Base-by-base conservation (phyloP, 37 sponge, comb jelly and placozoan genomes). In the Halichondria panicea region DNA sequence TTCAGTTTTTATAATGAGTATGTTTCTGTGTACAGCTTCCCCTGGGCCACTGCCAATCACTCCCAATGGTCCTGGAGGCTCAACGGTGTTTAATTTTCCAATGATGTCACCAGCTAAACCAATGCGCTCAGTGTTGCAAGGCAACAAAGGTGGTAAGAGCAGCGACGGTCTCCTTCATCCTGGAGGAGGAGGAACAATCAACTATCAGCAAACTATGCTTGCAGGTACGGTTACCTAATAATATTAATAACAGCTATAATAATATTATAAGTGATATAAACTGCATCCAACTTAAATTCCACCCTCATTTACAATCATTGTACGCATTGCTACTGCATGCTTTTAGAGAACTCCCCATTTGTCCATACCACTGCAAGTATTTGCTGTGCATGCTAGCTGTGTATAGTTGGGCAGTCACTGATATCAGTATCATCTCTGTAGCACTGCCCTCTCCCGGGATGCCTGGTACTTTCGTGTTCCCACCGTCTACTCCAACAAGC, bases 31-130 rank as follows among this genome's bases (percentile, higher is more conserved):
- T 28, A 27, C 64, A 84, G 85, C 70, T 39, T 84, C 85, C 28
- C 85, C 85, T 28, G 71, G 66, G 21, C 68, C 64, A 22, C 48
- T 84, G 35, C 85, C 85, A n/a, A 37, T 43, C 54, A 77, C 85
- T 41, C 85, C 85, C 0, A 84, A 77, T 71, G 68, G 77, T 36
- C 62, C 80, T 2, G 80, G 80, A 32, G 60, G 71, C 9, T 59
- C 80, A 4, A 61, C 71, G 19, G 37, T 70, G 43, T 70, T 70
- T 62, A 80, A 70, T 62, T 80, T 70, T 53, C 71, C 80, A 22
- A 33, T 66, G 43, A 24, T 70, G n/a, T 80, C 71, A n/a, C 80
- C 80, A 19, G 33, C 61, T 3, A 80, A 80, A 35, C 53, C 65
- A 22, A 36, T 72, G 58, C 37, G 35, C 12, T 42, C 55, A 6